Percentiles rank a stretch among this genome's conserved stretches.
Evolutionary conservation across 2,888 invertebrate genomes (phyloP).

Genomic region (Hemaris fuciformis): DNA sequence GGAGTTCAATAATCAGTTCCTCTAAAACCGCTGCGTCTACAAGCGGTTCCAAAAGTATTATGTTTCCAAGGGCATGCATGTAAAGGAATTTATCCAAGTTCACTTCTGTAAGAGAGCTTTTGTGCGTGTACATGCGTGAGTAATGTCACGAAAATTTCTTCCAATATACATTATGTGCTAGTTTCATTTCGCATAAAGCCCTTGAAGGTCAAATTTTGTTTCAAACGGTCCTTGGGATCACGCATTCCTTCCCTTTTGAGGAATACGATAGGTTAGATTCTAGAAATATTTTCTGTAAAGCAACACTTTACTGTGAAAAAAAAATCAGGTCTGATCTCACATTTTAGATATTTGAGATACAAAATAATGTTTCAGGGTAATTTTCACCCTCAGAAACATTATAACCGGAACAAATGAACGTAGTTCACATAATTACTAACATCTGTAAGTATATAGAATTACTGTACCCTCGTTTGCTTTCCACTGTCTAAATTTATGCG

Average conservation of each 20-base stretch:
- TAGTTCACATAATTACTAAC: too few relatives aligned
- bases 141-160: conserved; percentile 36
- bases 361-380: too few relatives aligned
- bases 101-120: conserved; percentile 43
- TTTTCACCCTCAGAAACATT: too few relatives aligned
- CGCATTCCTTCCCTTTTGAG: not conserved
- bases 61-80: conserved; percentile 42
- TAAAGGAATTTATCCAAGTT: conserved; percentile 57
- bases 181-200: not conserved
- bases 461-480: too few relatives aligned
- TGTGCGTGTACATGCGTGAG: conserved; percentile 40
- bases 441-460: too few relatives aligned
- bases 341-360: too few relatives aligned
- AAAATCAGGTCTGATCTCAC: too few relatives aligned
- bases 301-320: too few relatives aligned
- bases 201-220: not conserved
- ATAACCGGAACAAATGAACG: too few relatives aligned
- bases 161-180: conserved; percentile 4
- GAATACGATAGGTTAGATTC: not conserved
- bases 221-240: not conserved
- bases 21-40: not conserved
- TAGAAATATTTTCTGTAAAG: too few relatives aligned
- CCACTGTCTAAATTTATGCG: too few relatives aligned
- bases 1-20: not conserved
- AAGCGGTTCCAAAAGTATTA: conserved; percentile 26